Conservation (phyloP, 2,888 invertebrate genomes). For the Ochropleura plecta region DNA sequence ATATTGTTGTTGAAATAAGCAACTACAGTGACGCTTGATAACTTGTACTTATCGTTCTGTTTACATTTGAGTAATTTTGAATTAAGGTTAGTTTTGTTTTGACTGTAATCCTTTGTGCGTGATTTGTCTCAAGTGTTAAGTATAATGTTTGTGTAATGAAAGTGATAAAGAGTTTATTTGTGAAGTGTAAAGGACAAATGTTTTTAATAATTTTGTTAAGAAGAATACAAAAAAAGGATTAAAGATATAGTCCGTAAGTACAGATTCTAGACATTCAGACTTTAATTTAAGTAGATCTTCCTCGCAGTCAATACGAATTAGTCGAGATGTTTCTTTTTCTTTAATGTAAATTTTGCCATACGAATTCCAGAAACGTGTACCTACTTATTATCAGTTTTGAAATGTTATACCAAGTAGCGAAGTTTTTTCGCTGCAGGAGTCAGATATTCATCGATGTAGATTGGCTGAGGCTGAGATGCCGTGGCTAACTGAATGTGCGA, state of each 20-base stretch:
- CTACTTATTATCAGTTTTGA: background rate
- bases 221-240: background rate
- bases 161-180: too few relatives aligned
- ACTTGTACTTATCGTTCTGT: too few relatives aligned
- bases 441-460: background rate
- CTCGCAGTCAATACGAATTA: slow-evolving; percentile 3
- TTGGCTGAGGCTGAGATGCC: background rate
- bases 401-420: background rate
- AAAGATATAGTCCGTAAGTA: background rate
- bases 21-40: too few relatives aligned
- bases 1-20: too few relatives aligned
- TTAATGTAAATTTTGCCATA: background rate
- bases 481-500: background rate
- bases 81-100: too few relatives aligned
- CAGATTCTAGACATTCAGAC: background rate
- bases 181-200: too few relatives aligned
- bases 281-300: slow-evolving; percentile 1
- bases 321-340: background rate
- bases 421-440: slow-evolving; percentile 1
- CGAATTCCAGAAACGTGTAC: background rate
- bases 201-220: background rate
- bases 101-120: too few relatives aligned
- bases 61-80: too few relatives aligned
- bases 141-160: too few relatives aligned
- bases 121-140: too few relatives aligned